Percentiles rank a stretch among this genome's conserved stretches.
phyloP scores from a whole-genome alignment of 2,888 invertebrate genomes.

The Neocrepidodera transversa region DNA sequence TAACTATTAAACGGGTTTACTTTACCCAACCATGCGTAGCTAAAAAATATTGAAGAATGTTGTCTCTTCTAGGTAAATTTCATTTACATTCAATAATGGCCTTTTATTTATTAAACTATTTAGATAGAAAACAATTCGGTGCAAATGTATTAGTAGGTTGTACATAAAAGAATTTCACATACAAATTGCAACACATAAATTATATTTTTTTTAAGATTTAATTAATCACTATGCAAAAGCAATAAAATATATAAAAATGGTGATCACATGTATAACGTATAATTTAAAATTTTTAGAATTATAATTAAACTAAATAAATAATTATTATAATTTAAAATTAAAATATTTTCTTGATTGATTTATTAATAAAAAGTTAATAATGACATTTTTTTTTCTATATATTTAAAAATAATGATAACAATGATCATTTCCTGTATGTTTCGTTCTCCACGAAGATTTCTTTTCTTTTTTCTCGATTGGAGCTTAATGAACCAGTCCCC shows the following conservation, averaged over 20 bases:
- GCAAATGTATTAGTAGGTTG: not conserved
- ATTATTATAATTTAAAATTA: too few species aligned
- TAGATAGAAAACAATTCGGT: not conserved
- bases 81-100: constrained; percentile 27
- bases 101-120: not conserved
- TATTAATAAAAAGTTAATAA: too few species aligned
- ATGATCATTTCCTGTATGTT: constrained; percentile 26
- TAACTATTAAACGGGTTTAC: constrained; percentile 32
- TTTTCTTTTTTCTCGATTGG: constrained; percentile 42
- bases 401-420: constrained; percentile 18
- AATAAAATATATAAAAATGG: too few species aligned
- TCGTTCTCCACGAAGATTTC: constrained; percentile 12
- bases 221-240: too few species aligned
- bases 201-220: too few species aligned
- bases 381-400: too few species aligned
- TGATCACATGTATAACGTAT: too few species aligned
- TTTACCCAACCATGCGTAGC: constrained; percentile 25
- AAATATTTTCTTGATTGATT: too few species aligned
- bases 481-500: constrained; percentile 43
- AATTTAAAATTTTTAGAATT: too few species aligned
- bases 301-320: too few species aligned
- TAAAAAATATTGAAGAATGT: constrained; percentile 34
- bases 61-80: constrained; percentile 33
- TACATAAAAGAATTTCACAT: too few species aligned
- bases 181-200: too few species aligned